These are phyloP conservation scores for Drosophila setifemur DNA, from an alignment of 1,140 invertebrate species.

Conservation along the genomic window DNA sequence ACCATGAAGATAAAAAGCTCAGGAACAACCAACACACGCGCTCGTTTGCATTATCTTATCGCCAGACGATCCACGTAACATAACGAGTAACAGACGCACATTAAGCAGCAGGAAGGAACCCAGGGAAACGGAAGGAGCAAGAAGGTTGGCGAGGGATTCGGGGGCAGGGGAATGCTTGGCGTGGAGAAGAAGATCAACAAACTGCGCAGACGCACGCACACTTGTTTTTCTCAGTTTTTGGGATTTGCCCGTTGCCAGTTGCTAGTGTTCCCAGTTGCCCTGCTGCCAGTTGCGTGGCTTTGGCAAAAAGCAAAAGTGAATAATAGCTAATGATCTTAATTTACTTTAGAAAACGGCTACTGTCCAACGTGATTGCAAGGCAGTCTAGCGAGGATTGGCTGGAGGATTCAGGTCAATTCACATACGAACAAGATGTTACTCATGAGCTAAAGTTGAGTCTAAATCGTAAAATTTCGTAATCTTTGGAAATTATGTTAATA, in stretches of 20 bases:
- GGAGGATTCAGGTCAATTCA: no score
- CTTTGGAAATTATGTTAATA: no score
- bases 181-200: constrained; percentile 49
- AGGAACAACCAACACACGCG: constrained; percentile 39
- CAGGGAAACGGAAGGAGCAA: constrained; percentile 24
- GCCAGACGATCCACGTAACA: constrained; percentile 58
- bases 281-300: constrained; percentile 1
- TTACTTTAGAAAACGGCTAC: constrained; percentile 65
- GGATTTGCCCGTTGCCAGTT: neutral
- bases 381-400: neutral
- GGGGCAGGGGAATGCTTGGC: neutral
- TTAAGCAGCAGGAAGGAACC: constrained; percentile 32
- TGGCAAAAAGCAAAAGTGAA: constrained; percentile 76
- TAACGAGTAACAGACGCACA: constrained; percentile 29
- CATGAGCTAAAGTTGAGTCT: no score
- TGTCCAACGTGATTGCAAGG: constrained; percentile 32
- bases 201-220: constrained; percentile 61
- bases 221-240: constrained; percentile 1
- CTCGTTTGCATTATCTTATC: constrained; percentile 58
- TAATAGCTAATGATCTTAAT: constrained; percentile 75
- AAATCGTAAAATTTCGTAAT: no score
- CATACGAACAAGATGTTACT: no score
- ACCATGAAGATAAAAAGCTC: constrained; percentile 76
- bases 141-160: neutral
- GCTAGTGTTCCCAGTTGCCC: neutral